Conservation (phyloP, 2,888 invertebrate species). For the Zelleria hepariella region DNA sequence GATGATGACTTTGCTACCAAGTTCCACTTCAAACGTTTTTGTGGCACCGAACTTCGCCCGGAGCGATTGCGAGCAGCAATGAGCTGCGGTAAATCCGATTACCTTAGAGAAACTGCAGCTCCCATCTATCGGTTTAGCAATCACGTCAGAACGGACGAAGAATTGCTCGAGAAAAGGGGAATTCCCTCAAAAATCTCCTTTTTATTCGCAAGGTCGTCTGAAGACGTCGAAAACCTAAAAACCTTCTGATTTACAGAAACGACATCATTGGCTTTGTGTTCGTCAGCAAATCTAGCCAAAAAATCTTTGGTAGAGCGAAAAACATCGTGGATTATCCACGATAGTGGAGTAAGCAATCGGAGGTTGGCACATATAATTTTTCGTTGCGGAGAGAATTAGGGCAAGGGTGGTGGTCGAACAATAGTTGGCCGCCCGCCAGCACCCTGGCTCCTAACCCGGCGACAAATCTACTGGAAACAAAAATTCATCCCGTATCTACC, state of each 20-base stretch:
- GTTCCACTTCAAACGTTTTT: neutral
- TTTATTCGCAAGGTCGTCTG: too few relatives aligned
- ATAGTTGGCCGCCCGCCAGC: constrained; percentile 52
- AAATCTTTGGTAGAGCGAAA: neutral
- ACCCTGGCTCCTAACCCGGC: constrained; percentile 29
- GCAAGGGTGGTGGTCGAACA: constrained; percentile 41
- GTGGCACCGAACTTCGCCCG: neutral
- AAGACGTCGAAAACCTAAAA: neutral
- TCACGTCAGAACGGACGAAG: neutral
- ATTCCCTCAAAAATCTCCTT: neutral
- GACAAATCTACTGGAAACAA: constrained; percentile 45
- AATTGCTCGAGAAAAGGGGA: neutral
- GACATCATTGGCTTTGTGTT: neutral
- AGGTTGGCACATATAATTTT: constrained; percentile 32
- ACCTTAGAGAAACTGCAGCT: neutral
- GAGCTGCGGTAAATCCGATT: neutral
- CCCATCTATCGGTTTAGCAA: neutral
- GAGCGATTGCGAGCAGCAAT: neutral
- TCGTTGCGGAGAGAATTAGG: constrained; percentile 47
- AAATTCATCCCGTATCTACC: constrained; percentile 30
- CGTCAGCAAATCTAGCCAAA: neutral
- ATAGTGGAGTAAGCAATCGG: neutral
- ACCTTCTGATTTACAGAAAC: neutral
- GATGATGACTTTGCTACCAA: neutral
- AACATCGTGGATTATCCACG: neutral